Base-by-base conservation (phyloP, 2,113 vertebrate species). In the Lucifuga dentata region DNA sequence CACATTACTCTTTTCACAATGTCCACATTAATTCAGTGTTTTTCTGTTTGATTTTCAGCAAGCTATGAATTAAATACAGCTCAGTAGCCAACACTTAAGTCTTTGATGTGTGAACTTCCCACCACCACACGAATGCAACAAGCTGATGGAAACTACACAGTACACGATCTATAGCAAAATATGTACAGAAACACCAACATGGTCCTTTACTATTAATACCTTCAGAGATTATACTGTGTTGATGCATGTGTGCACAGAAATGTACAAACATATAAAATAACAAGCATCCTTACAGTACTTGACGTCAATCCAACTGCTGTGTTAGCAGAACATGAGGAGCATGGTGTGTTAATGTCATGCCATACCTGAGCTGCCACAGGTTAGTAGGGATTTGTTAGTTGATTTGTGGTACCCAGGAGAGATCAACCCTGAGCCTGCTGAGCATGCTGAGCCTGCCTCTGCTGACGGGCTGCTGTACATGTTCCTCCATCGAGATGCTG, bases 351-450 rank as follows among this genome's bases (percentile, higher is more conserved):
- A 92, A 90, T 81, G 88, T 85, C 94, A 92, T 91, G 95, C 94
- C 95, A 74, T 98, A 97, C 96, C 96, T 98, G 95, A 95, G 93
- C 86, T 94, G 94, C 94, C 95, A 95, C 95, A 95, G 90, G 96
- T 96, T 97, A 97, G 95, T 96, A 97, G 93, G 88, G 95, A 89
- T 96, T 96, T 97, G 95, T 96, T 96, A 97, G 95, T 95, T 79
- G 95, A 95, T 96, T 96, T 97, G 93, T 95, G 94, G 92, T 96
- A 95, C 94, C 95, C 95, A 72, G 96, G 94, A 90, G 95, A 95
- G 85, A 94, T 94, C 92, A 93, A 90, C 84, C 94, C 92, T 74
- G 94, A 93, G 90, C 93, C 90, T 82, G 91, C 91, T 55, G 94
- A 93, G 90, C 93, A 90, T 82, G 91, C 91, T 55, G 87, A 91